Evolutionary conservation across 2,797 vertebrate species (phyloP), one percentile per base, ranked within the genome.

Genomic region (Chelidonichthys spinosus): DNA sequence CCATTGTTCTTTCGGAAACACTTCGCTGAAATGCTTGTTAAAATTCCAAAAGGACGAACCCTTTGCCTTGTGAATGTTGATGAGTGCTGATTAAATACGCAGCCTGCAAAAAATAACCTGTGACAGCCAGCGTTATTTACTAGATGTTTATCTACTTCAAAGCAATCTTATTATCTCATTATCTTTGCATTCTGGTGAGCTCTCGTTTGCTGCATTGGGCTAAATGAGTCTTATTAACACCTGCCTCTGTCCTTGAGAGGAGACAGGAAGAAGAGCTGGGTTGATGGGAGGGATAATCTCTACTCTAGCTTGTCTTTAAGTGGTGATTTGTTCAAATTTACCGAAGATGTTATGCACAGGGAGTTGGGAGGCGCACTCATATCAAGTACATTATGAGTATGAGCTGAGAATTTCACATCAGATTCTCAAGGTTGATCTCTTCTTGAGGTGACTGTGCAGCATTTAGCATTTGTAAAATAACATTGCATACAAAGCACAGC

Each of bases 131-230:
- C 11, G 50, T 84, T 90, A 86, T 85, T 95, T 94, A 95, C 94
- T 92, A 93, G 91, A 93, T 96, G 95, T 95, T 95, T 96, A 95
- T 95, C 95, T 94, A 94, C 94, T 94, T 95, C 90, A 93, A 92
- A 95, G 91, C 92, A 93, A 94, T 94, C 91, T 94, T 94, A 94
- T 96, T 94, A 95, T 94, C 92, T 90, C 94, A 87, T 88, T 87
- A 89, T 84, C 85, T 94, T 89, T 81, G 87, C 92, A 88, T 86
- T 89, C 93, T 92, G 93, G 89, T 91, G 93, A 91, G 78, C 86
- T 80, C 94, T 93, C 92, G 90, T 95, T 95, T 81, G 72, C 74
- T 43, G 78, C 84, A 92, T 94, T 95, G 92, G 94, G 89, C 91
- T 90, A 85, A 94, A 83, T 95, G 79, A 82, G 79, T 88, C 85